Conservation (phyloP, 2,797 vertebrate genomes). For the Gymnothorax javanicus region DNA sequence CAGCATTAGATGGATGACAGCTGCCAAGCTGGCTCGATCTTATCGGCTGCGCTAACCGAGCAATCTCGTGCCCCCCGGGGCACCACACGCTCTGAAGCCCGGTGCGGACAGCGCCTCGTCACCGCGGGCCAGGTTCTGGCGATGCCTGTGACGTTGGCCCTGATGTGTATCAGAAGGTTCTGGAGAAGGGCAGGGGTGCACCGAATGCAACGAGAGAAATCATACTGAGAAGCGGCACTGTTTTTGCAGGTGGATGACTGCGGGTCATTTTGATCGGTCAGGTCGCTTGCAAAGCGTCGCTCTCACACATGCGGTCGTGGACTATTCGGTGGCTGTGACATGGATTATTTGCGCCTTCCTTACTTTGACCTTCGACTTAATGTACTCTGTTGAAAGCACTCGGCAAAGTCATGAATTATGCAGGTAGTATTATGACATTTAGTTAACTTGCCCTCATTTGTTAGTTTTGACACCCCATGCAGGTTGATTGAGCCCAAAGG, state of each 20-base stretch:
- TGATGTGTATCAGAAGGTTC: constrained; percentile 57
- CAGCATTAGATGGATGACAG: not conserved
- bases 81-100: not conserved
- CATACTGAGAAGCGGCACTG: constrained; percentile 53
- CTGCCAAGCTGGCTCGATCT: not conserved
- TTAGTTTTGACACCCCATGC: not conserved
- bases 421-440: not conserved
- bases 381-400: not conserved
- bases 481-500: constrained; percentile 26
- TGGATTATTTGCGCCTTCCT: not conserved
- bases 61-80: not conserved
- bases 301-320: not conserved
- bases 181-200: constrained; percentile 53
- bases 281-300: not conserved
- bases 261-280: constrained; percentile 30
- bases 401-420: not conserved
- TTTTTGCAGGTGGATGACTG: constrained; percentile 1
- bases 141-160: constrained; percentile 35
- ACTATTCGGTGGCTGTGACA: too few relatives aligned
- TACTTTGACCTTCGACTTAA: not conserved
- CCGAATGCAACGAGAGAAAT: constrained; percentile 66
- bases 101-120: constrained; percentile 54
- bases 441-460: not conserved
- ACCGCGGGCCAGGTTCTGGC: constrained; percentile 49
- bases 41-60: constrained; percentile 8